These are phyloP conservation scores for Penelope pileata DNA, from an alignment of 2,113 vertebrate species.

Conservation along the genomic window DNA sequence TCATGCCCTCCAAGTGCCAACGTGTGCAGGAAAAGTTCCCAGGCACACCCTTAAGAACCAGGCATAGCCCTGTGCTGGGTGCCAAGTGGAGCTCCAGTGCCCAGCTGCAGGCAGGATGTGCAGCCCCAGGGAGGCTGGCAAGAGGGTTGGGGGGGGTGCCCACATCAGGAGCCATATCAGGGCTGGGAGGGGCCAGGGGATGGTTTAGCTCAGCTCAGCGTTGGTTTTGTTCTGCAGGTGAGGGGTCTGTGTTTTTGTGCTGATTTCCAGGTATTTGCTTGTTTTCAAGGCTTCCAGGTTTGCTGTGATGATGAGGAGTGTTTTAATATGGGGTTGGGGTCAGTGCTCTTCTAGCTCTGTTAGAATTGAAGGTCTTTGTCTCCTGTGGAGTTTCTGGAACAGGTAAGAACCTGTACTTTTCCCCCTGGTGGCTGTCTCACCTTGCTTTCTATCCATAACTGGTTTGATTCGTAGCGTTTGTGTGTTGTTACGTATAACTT, in stretches of 20 bases:
- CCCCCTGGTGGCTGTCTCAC: fast-evolving
- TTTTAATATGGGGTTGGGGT: fast-evolving
- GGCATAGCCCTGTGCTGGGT: fast-evolving
- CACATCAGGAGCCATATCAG: background rate
- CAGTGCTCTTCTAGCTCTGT: background rate
- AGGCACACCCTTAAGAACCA: too few species aligned
- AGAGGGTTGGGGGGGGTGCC: background rate
- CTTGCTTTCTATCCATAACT: background rate
- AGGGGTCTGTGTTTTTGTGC: fast-evolving
- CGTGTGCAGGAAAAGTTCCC: background rate
- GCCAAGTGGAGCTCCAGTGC: background rate
- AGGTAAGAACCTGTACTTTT: background rate
- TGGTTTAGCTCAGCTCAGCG: fast-evolving
- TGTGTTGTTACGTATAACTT: background rate
- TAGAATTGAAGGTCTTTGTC: background rate
- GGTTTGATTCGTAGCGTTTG: background rate
- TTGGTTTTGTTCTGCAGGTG: fast-evolving
- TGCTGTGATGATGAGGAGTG: fast-evolving
- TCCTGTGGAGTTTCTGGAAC: background rate
- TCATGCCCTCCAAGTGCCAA: fast-evolving
- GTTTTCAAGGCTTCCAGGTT: fast-evolving
- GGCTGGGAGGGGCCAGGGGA: fast-evolving
- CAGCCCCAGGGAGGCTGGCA: fast-evolving
- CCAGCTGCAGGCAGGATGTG: background rate
- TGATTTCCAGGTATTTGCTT: background rate